Conservation (phyloP, 1,140 invertebrate species). For the Helicoverpa zea region DNA sequence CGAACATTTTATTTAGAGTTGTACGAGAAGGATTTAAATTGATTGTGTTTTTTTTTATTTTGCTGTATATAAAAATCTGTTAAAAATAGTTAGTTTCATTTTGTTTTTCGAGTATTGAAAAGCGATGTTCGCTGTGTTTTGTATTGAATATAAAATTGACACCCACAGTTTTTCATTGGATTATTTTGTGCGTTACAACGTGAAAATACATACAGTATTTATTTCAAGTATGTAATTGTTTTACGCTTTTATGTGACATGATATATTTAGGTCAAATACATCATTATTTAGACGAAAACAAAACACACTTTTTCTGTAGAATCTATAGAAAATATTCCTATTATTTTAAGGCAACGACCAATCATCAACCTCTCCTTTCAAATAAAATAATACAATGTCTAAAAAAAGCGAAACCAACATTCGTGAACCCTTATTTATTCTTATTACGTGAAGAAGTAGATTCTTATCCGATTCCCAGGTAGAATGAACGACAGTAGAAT, state of each 20-base stretch:
- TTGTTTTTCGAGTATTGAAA: conserved; percentile 13
- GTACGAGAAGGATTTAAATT: conserved; percentile 34
- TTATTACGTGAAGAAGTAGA: conserved; percentile 44
- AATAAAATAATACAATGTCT: background rate
- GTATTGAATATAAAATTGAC: conserved; percentile 10
- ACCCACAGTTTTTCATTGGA: conserved; percentile 7
- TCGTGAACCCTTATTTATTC: conserved; percentile 43
- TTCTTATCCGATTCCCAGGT: conserved; percentile 44
- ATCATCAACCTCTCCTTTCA: background rate
- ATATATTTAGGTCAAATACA: no score
- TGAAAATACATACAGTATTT: background rate
- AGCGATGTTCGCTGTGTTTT: conserved; percentile 21
- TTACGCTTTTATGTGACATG: no score
- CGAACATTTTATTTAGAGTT: conserved; percentile 40
- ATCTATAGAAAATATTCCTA: no score
- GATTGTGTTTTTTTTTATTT: conserved; percentile 4
- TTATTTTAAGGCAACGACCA: no score
- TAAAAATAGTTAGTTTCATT: conserved; percentile 6
- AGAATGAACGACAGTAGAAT: conserved; percentile 46
- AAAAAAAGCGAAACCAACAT: conserved; percentile 24
- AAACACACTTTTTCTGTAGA: no score
- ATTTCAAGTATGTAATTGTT: no score
- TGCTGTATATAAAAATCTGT: conserved; percentile 11
- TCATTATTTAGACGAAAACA: no score
- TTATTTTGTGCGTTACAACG: background rate